Percentiles rank a stretch among this genome's conserved stretches.
Conservation (phyloP, 2,888 invertebrate genomes). For the Labia minor region DNA sequence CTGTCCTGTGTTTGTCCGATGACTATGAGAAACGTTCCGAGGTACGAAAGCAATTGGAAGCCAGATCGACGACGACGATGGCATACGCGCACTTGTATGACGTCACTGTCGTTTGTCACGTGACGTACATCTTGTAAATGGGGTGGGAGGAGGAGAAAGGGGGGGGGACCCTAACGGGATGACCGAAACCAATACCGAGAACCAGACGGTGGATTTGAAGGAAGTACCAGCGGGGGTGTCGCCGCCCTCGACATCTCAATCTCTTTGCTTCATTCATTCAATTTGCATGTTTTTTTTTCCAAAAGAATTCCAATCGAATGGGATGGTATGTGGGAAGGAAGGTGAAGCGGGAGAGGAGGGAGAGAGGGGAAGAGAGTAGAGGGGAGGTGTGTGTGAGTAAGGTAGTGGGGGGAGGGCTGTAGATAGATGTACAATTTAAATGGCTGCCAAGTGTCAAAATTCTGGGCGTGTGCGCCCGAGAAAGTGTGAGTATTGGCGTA, state of each 20-base stretch:
- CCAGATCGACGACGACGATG: background rate
- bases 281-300: too few relatives aligned
- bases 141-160: background rate
- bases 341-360: too few relatives aligned
- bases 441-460: constrained; percentile 13
- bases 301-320: too few relatives aligned
- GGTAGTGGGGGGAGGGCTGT: background rate
- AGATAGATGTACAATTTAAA: background rate
- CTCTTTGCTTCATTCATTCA: too few relatives aligned
- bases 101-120: constrained; percentile 2
- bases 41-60: too few relatives aligned
- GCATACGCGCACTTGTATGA: background rate
- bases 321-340: too few relatives aligned
- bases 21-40: too few relatives aligned
- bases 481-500: too few relatives aligned
- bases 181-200: background rate
- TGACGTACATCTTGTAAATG: background rate
- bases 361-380: background rate
- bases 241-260: too few relatives aligned
- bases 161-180: background rate
- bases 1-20: too few relatives aligned
- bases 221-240: background rate
- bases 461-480: background rate
- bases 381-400: background rate
- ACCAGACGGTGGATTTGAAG: background rate